These are phyloP conservation scores for Macrocentrus cingulum DNA, from an alignment of 1,140 invertebrate genomes.

Conservation along the genomic window DNA sequence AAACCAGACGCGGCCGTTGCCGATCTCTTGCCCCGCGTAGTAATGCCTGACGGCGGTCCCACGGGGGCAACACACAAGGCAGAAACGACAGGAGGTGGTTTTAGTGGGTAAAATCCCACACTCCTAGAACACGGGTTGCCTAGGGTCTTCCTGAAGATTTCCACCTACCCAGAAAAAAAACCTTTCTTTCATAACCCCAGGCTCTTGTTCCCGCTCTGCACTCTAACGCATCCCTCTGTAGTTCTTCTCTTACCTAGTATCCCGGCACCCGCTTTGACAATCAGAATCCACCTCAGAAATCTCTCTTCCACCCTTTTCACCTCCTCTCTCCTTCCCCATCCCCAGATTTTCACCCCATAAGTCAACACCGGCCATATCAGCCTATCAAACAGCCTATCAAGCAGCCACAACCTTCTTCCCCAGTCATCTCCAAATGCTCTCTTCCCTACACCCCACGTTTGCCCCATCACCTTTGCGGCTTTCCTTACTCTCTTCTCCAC, in stretches of 20 bases:
- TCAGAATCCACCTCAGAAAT: slow-evolving; percentile 14
- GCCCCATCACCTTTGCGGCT: slow-evolving; percentile 5
- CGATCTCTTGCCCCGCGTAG: too few relatives aligned
- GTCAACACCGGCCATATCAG: slow-evolving; percentile 7
- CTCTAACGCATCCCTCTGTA: slow-evolving; percentile 4
- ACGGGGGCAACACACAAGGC: too few relatives aligned
- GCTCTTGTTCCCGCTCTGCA: slow-evolving; percentile 7
- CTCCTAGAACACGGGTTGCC: too few relatives aligned
- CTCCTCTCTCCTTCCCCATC: slow-evolving; percentile 1
- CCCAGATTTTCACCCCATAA: slow-evolving; percentile 2
- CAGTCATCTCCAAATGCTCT: too few relatives aligned
- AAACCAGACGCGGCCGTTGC: too few relatives aligned
- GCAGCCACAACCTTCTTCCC: too few relatives aligned
- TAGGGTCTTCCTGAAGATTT: too few relatives aligned
- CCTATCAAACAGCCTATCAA: too few relatives aligned
- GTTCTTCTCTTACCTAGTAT: slow-evolving; percentile 23
- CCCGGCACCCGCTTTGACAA: slow-evolving; percentile 2
- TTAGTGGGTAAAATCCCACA: too few relatives aligned
- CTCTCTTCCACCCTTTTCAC: slow-evolving; percentile 13
- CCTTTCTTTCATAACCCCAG: slow-evolving; percentile 17
- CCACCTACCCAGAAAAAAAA: too few relatives aligned
- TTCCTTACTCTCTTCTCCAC: slow-evolving; percentile 14
- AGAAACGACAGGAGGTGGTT: too few relatives aligned
- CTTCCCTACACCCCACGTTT: slow-evolving; percentile 14
- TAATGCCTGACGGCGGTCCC: too few relatives aligned